A percentile compares a stretch with the other conserved stretches of the same genome.
These are phyloP conservation scores for Hormaphis cornu DNA, from an alignment of 1,140 invertebrate genomes.

Conservation along the genomic window DNA sequence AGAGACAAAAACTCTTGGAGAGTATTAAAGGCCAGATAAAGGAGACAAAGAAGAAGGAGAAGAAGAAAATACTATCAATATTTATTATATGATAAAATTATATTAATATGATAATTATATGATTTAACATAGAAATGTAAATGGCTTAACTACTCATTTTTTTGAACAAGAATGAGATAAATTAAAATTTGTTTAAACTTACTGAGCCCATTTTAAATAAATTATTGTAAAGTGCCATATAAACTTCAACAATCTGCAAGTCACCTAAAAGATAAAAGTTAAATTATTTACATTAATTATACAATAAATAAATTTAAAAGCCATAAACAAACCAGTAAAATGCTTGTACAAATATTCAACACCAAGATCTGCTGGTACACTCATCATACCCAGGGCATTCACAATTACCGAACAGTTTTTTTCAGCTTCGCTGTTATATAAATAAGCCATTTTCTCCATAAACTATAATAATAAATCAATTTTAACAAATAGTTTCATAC, in stretches of 20 bases:
- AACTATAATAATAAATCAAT: conserved; percentile 52
- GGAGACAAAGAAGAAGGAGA: no score
- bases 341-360: conserved; percentile 60
- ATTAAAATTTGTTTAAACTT: neutral
- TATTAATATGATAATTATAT: no score
- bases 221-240: neutral
- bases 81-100: no score
- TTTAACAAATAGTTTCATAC: no score
- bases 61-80: no score
- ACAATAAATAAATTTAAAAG: neutral
- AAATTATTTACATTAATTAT: neutral
- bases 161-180: no score
- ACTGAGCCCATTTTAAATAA: neutral
- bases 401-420: conserved; percentile 76
- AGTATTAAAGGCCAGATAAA: no score
- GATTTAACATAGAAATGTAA: no score
- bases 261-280: neutral
- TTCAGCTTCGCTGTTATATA: conserved; percentile 66
- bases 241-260: neutral
- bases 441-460: conserved; percentile 73
- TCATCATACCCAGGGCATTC: conserved; percentile 83
- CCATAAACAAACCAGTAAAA: conserved; percentile 55
- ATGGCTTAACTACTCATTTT: no score
- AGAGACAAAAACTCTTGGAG: no score
- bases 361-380: conserved; percentile 79